A percentile compares a stretch with the other conserved stretches of the same genome.
phyloP scores from a whole-genome alignment of 2,888 invertebrate genomes.

The Tolmerus cingulatus region DNA sequence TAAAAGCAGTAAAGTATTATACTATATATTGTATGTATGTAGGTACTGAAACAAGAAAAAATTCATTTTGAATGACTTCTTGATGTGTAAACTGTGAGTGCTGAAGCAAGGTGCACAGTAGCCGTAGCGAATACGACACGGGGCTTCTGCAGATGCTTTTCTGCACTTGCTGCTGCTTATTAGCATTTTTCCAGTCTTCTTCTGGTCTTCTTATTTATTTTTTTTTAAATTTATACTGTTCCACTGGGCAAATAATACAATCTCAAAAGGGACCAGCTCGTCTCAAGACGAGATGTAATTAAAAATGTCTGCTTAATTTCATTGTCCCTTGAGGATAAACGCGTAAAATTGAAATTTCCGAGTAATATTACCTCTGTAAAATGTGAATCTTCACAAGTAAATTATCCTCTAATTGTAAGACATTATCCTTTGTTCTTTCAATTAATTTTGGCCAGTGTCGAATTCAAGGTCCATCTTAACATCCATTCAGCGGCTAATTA shows the following conservation, averaged over 20 bases:
- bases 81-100: not conserved
- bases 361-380: not conserved
- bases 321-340: not conserved
- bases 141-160: not conserved
- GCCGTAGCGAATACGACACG: not conserved
- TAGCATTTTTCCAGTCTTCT: not conserved
- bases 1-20: not conserved
- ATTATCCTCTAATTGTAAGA: not conserved
- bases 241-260: not conserved
- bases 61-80: not conserved
- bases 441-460: not conserved
- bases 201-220: not conserved
- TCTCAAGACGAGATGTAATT: not conserved
- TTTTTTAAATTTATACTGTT: not conserved
- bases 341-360: not conserved
- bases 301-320: not conserved
- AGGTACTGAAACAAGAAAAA: not conserved
- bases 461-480: not conserved
- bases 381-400: not conserved
- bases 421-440: not conserved
- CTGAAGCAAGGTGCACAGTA: not conserved
- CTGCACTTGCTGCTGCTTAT: not conserved
- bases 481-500: not conserved
- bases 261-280: not conserved
- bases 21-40: no score